These are phyloP conservation scores for Noctuana brunneofusca DNA, from an alignment of 2,888 invertebrate genomes.

Conservation along the genomic window DNA sequence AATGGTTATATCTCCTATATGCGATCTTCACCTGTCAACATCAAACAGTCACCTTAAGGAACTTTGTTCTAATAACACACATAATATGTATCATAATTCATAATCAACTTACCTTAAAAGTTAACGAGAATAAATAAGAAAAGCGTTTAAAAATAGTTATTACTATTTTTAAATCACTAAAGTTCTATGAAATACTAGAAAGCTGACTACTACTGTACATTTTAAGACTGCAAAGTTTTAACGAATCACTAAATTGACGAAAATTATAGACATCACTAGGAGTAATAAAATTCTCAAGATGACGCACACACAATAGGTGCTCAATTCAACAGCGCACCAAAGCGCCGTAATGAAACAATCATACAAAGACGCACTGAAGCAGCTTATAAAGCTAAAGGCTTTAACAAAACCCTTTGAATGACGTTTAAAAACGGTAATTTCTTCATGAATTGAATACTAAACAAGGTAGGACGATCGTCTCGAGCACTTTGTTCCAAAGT, in stretches of 20 bases:
- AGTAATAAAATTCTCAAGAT: background rate
- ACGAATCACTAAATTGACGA: background rate
- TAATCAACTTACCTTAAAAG: too few relatives aligned
- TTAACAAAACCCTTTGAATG: constrained; percentile 31
- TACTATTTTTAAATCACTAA: too few relatives aligned
- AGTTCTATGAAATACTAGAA: too few relatives aligned
- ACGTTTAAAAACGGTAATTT: constrained; percentile 38
- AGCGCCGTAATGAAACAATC: constrained; percentile 37
- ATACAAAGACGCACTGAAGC: constrained; percentile 1
- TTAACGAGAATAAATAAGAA: too few relatives aligned
- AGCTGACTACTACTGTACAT: too few relatives aligned
- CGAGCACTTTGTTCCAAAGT: constrained; percentile 50
- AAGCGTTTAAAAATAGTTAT: too few relatives aligned
- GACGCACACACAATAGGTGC: background rate
- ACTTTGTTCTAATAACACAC: too few relatives aligned
- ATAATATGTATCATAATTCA: too few relatives aligned
- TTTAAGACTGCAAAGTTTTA: too few relatives aligned
- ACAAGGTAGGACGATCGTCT: constrained; percentile 38
- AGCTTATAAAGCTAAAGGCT: background rate
- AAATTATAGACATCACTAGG: background rate
- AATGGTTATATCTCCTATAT: too few relatives aligned
- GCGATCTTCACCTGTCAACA: too few relatives aligned
- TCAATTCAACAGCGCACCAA: constrained; percentile 42
- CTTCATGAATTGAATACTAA: constrained; percentile 40
- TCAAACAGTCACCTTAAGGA: too few relatives aligned